A percentile compares a stretch with the other conserved stretches of the same genome.
Conservation (phyloP, 2,797 vertebrate genomes). For the Synaphobranchus kaupii region DNA sequence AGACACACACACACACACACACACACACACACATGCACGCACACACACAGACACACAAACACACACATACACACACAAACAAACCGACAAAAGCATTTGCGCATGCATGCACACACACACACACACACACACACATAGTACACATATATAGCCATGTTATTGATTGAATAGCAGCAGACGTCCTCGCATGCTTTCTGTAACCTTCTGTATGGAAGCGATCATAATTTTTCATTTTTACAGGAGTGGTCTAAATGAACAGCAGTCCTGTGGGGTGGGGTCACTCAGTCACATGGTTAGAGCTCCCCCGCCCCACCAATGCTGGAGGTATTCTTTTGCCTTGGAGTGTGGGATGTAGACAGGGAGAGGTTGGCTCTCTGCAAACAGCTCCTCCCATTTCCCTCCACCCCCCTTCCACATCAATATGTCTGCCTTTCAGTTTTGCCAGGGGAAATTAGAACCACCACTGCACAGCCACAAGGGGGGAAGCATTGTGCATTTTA, state of each 20-base stretch:
- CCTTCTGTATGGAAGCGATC: neutral
- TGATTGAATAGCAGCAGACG: neutral
- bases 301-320: neutral
- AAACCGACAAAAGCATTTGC: conserved; percentile 33
- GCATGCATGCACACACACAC: conserved; percentile 17
- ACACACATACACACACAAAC: conserved; percentile 19
- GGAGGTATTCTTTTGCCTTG: neutral
- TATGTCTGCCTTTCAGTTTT: neutral
- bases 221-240: neutral
- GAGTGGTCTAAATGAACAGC: neutral
- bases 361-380: conserved; percentile 39
- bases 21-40: neutral
- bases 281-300: neutral
- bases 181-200: neutral
- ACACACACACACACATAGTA: conserved; percentile 2
- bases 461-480: conserved; percentile 15
- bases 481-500: neutral
- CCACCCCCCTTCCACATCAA: conserved; percentile 54
- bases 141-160: neutral
- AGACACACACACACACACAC: conserved; percentile 22
- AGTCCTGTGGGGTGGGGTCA: neutral
- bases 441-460: neutral
- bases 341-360: neutral
- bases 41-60: conserved; percentile 14
- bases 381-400: conserved; percentile 51